Evolutionary conservation across 1,140 invertebrate genomes (phyloP).

Genomic region (Chironomus striatipennis): DNA sequence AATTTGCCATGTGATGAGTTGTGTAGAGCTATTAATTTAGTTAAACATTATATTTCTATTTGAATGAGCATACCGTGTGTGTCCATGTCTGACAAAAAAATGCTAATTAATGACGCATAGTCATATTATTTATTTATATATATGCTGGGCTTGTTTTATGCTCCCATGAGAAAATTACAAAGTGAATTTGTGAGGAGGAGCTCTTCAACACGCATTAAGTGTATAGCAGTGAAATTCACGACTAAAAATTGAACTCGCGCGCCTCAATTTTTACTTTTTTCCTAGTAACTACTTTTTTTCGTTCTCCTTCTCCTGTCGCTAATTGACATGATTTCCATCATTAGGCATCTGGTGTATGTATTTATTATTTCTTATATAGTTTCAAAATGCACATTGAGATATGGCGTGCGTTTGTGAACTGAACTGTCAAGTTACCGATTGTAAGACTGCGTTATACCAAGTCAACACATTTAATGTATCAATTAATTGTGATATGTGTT

Average conservation of each 20-base stretch:
- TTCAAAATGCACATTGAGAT: no score
- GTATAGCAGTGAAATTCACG: neutral
- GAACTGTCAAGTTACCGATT: neutral
- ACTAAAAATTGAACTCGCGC: neutral
- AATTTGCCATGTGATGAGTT: no score
- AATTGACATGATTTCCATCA: conserved; percentile 13
- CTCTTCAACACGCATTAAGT: neutral
- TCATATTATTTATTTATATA: no score
- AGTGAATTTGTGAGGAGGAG: no score
- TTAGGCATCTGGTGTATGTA: neutral
- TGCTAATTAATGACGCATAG: no score
- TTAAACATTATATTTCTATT: no score
- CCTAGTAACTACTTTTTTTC: neutral
- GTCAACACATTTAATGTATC: conserved; percentile 13
- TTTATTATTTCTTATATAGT: no score
- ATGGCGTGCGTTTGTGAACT: neutral
- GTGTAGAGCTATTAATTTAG: no score
- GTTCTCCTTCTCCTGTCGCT: neutral
- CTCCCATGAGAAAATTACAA: no score
- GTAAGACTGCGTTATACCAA: neutral
- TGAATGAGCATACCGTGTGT: no score
- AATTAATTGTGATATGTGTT: conserved; percentile 13
- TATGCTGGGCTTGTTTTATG: no score
- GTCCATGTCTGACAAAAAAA: no score
- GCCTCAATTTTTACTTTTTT: neutral